A percentile compares a stretch with the other conserved stretches of the same genome.
Evolutionary conservation across 2,888 invertebrate genomes (phyloP).

Genomic region (Caenorhabditis angaria): DNA sequence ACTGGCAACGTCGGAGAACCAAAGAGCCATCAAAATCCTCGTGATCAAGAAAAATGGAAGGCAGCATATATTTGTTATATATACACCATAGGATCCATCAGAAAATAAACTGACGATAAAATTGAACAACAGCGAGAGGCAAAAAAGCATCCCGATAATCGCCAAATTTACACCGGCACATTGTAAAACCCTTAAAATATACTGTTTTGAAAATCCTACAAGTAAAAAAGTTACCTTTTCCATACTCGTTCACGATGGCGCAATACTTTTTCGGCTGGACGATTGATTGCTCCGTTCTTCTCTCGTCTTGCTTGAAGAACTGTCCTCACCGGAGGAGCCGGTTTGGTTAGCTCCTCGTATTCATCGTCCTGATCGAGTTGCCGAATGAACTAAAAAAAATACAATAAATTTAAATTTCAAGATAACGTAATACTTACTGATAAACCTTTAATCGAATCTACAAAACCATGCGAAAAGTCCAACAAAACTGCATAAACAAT

Average conservation of each 20-base stretch:
- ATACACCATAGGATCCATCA: conserved; percentile 15
- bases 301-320: conserved; percentile 29
- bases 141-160: conserved; percentile 31
- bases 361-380: conserved; percentile 42
- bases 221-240: conserved; percentile 25
- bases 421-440: conserved; percentile 12
- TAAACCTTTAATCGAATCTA: conserved; percentile 41
- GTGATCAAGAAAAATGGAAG: conserved; percentile 47
- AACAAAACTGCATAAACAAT: conserved; percentile 1
- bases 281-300: conserved; percentile 21
- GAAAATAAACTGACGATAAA: conserved; percentile 29
- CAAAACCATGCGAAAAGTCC: conserved; percentile 37
- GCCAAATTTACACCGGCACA: conserved; percentile 46
- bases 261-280: conserved; percentile 30
- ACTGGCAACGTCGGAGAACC: conserved; percentile 66
- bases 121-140: conserved; percentile 39
- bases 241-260: conserved; percentile 31
- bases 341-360: conserved; percentile 21
- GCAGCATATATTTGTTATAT: conserved; percentile 12
- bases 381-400: conserved; percentile 38
- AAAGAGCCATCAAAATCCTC: conserved; percentile 56
- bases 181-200: conserved; percentile 44
- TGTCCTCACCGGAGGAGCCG: conserved; percentile 14
- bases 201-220: background rate
- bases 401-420: background rate